phyloP scores from a whole-genome alignment of 2,888 invertebrate species.

The Lepetodrilus schrolli region DNA sequence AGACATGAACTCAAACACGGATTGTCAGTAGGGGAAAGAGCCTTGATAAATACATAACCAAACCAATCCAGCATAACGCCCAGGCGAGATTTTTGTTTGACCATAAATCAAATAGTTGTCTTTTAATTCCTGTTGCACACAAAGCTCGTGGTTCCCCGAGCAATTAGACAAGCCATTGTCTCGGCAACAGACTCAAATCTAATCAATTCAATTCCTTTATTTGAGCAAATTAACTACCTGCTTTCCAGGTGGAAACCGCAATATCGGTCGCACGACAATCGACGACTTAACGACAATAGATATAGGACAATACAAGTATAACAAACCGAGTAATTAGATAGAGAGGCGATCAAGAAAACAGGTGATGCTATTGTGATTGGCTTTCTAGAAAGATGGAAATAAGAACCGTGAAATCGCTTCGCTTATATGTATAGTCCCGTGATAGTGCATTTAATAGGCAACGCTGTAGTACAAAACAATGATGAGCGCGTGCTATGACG shows the following conservation, averaged over 20 bases:
- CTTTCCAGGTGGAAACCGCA: not conserved
- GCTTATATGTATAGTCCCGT: not conserved
- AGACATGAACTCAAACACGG: slow-evolving; percentile 19
- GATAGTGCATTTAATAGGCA: not conserved
- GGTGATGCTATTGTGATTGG: not conserved
- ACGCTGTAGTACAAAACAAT: not conserved
- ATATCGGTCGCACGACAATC: not conserved
- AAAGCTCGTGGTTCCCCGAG: not conserved
- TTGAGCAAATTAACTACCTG: slow-evolving; percentile 18
- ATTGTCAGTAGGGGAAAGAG: not conserved
- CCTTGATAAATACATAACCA: not conserved
- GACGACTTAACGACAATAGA: not conserved
- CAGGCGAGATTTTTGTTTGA: not conserved
- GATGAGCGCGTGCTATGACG: not conserved
- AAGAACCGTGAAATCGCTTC: not conserved
- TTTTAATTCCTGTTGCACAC: slow-evolving; percentile 12
- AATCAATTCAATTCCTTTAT: slow-evolving; percentile 25
- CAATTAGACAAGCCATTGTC: slow-evolving; percentile 14
- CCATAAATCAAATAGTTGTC: slow-evolving; percentile 23
- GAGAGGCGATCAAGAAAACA: slow-evolving; percentile 6
- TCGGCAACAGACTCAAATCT: not conserved
- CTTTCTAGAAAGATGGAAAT: not conserved
- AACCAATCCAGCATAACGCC: not conserved
- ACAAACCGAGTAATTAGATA: slow-evolving; percentile 9
- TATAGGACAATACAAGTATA: not conserved